Percentiles rank a stretch among this genome's conserved stretches.
These are phyloP conservation scores for Heliconius hermathena DNA, from an alignment of 1,140 invertebrate genomes.

Conservation along the genomic window DNA sequence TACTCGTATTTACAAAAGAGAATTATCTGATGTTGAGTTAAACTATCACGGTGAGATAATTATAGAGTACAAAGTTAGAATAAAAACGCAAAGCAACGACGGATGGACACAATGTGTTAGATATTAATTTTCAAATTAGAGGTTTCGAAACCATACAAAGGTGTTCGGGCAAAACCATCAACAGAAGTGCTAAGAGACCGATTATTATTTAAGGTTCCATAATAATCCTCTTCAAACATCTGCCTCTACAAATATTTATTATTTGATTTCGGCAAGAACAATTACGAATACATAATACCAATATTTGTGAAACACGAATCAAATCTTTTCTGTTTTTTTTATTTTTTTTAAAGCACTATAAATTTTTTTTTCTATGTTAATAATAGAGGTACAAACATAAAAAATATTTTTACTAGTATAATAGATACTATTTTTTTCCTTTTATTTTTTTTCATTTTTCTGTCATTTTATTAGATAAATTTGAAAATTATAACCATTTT, in stretches of 20 bases:
- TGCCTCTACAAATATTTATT: constrained; percentile 79
- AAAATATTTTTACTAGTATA: too few species aligned
- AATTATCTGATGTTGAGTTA: background rate
- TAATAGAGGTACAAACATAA: too few species aligned
- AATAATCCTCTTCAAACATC: constrained; percentile 67
- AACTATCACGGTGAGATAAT: constrained; percentile 34
- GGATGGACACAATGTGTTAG: constrained; percentile 78
- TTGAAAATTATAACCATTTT: background rate
- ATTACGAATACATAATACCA: constrained; percentile 24
- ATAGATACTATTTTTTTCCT: too few species aligned
- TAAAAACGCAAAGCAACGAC: constrained; percentile 58
- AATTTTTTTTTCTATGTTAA: too few species aligned
- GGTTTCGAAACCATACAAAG: constrained; percentile 62
- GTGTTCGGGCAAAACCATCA: constrained; percentile 71
- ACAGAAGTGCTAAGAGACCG: constrained; percentile 75
- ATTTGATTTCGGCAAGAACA: constrained; percentile 49
- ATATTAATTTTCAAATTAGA: constrained; percentile 80
- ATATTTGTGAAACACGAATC: constrained; percentile 23
- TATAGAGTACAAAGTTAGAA: constrained; percentile 23
- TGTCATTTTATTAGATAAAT: too few species aligned
- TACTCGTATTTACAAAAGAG: background rate
- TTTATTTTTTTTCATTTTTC: too few species aligned
- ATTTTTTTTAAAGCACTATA: too few species aligned
- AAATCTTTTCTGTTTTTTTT: background rate
- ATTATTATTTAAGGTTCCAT: constrained; percentile 72